A percentile compares a stretch with the other conserved stretches of the same genome.
Evolutionary conservation across 2,113 vertebrate species (phyloP).

Genomic region (Thryonomys swinderianus): DNA sequence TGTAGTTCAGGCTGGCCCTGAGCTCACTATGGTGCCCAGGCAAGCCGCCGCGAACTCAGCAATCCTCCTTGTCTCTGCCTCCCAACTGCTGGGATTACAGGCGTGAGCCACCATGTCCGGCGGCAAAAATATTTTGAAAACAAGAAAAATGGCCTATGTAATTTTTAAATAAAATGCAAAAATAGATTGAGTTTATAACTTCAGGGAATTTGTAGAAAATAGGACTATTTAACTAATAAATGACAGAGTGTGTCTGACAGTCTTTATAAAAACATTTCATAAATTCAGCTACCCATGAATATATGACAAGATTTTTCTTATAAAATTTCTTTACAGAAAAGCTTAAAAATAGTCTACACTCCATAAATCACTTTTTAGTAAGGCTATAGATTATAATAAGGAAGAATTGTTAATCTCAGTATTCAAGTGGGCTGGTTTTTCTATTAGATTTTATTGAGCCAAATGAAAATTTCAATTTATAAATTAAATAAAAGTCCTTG

Average conservation of each 20-base stretch:
- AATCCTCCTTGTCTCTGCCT: too few species aligned
- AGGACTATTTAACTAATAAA: neutral
- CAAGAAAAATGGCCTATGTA: neutral
- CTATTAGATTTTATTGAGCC: conserved; percentile 18
- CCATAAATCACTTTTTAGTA: conserved; percentile 6
- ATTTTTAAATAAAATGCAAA: neutral
- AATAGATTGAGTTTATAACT: neutral
- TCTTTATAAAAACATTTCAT: conserved; percentile 22
- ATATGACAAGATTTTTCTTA: neutral
- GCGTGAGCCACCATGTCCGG: too few species aligned
- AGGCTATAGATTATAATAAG: neutral
- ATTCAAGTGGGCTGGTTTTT: conserved; percentile 17
- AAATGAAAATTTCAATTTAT: conserved; percentile 51
- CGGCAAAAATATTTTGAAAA: conserved; percentile 35
- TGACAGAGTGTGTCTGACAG: neutral
- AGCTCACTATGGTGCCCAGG: too few species aligned
- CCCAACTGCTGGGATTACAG: too few species aligned
- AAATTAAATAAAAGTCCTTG: neutral
- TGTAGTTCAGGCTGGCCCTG: too few species aligned
- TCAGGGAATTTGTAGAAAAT: conserved; percentile 11
- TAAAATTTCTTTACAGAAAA: conserved; percentile 25
- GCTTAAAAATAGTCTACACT: neutral
- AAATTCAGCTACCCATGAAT: neutral
- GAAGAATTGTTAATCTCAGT: conserved; percentile 10
- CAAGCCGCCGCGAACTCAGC: too few species aligned